Conservation (phyloP, 2,113 vertebrate species). For the Macaca mulatta region DNA sequence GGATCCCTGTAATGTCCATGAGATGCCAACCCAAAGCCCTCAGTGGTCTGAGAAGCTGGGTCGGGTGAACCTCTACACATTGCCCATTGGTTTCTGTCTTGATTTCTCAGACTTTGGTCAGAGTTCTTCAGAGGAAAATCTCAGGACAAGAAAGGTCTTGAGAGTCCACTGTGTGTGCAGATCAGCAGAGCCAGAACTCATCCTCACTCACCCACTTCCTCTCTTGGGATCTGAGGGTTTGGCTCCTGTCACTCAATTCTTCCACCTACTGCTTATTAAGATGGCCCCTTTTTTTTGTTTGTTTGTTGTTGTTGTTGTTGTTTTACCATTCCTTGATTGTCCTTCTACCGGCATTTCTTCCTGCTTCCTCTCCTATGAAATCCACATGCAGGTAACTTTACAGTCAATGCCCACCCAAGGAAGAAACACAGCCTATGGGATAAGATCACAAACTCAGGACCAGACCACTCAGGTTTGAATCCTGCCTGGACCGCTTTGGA, state of each 20-base stretch:
- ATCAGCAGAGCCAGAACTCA: neutral
- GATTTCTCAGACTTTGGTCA: neutral
- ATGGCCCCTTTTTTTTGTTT: neutral
- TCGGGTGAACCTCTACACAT: neutral
- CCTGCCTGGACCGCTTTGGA: neutral
- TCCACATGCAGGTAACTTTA: neutral
- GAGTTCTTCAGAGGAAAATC: neutral
- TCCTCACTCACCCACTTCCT: neutral
- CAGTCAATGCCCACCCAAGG: neutral
- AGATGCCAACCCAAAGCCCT: neutral
- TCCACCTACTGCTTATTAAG: neutral
- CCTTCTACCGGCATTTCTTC: neutral
- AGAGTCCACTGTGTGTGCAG: accelerated
- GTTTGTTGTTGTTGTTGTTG: no score
- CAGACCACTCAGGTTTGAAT: neutral
- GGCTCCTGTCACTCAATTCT: neutral
- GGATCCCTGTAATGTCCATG: neutral
- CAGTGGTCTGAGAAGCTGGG: neutral
- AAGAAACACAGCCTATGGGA: neutral
- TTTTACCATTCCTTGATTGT: neutral
- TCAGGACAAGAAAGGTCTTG: neutral
- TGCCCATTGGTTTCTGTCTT: neutral
- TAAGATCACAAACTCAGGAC: neutral
- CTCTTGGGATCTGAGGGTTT: neutral
- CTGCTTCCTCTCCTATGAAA: neutral